phyloP scores from a whole-genome alignment of 2,888 invertebrate species.

The Laothoe populi region DNA sequence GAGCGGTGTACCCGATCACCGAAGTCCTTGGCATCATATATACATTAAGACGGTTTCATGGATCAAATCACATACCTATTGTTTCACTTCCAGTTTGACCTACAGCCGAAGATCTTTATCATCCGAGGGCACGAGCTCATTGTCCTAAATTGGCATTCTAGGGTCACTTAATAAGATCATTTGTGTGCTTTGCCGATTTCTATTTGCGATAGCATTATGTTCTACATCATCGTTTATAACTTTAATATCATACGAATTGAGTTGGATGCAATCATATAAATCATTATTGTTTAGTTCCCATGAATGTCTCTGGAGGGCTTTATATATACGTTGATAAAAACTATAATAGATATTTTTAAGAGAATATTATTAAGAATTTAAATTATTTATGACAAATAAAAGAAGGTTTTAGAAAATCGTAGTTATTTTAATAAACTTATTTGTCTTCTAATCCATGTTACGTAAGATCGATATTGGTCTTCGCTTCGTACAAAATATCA shows the following conservation, averaged over 20 bases:
- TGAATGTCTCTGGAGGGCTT: too few species aligned
- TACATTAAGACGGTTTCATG: conserved; percentile 55
- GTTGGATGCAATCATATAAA: not conserved
- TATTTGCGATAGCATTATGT: not conserved
- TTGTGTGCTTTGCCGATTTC: conserved; percentile 1
- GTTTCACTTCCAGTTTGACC: conserved; percentile 55
- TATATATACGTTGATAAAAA: too few species aligned
- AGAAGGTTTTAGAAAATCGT: too few species aligned
- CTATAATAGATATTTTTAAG: too few species aligned
- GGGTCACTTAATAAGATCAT: conserved; percentile 23
- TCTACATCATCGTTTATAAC: not conserved
- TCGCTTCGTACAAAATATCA: conserved; percentile 5
- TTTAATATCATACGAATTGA: not conserved
- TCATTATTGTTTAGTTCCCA: too few species aligned
- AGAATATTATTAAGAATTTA: too few species aligned
- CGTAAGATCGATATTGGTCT: not conserved
- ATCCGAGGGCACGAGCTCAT: conserved; percentile 37
- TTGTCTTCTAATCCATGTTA: not conserved
- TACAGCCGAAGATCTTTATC: conserved; percentile 58
- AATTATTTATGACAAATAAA: too few species aligned
- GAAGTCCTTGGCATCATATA: conserved; percentile 74
- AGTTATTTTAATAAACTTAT: too few species aligned
- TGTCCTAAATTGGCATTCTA: conserved; percentile 27
- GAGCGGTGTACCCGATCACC: conserved; percentile 67
- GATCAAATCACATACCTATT: conserved; percentile 70